phyloP scores from a whole-genome alignment of 1,140 invertebrate species.

The Bombus sibiricus region DNA sequence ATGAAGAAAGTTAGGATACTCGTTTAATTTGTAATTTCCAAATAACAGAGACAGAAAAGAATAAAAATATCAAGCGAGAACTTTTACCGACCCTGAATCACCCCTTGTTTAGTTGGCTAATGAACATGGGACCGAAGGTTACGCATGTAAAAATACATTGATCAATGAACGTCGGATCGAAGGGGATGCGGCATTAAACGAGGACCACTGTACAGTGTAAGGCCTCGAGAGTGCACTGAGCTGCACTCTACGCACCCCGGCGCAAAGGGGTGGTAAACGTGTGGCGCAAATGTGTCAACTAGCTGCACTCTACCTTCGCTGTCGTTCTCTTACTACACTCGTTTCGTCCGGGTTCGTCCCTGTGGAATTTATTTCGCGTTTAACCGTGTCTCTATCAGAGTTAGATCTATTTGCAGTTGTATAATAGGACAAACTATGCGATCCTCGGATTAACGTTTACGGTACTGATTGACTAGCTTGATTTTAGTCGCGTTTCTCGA shows the following conservation, averaged over 20 bases:
- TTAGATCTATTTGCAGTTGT: conserved; percentile 4
- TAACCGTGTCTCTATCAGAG: not conserved
- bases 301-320: not conserved
- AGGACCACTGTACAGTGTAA: conserved; percentile 74
- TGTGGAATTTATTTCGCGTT: conserved; percentile 14
- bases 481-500: not conserved
- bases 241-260: conserved; percentile 23
- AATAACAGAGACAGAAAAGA: not conserved
- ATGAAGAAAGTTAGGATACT: rapidly evolving
- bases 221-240: conserved; percentile 71
- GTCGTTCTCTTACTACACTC: not conserved
- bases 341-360: conserved; percentile 27
- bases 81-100: not conserved
- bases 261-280: conserved; percentile 14
- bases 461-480: not conserved
- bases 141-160: conserved; percentile 16
- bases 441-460: not conserved
- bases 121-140: conserved; percentile 1
- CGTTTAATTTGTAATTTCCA: not conserved
- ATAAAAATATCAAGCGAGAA: not conserved
- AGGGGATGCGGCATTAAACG: conserved; percentile 57
- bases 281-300: conserved; percentile 50
- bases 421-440: not conserved
- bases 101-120: not conserved
- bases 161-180: conserved; percentile 17